Percentiles rank a stretch among this genome's conserved stretches.
phyloP scores from a whole-genome alignment of 2,888 invertebrate genomes.

The Trichogramma dendrolimi region DNA sequence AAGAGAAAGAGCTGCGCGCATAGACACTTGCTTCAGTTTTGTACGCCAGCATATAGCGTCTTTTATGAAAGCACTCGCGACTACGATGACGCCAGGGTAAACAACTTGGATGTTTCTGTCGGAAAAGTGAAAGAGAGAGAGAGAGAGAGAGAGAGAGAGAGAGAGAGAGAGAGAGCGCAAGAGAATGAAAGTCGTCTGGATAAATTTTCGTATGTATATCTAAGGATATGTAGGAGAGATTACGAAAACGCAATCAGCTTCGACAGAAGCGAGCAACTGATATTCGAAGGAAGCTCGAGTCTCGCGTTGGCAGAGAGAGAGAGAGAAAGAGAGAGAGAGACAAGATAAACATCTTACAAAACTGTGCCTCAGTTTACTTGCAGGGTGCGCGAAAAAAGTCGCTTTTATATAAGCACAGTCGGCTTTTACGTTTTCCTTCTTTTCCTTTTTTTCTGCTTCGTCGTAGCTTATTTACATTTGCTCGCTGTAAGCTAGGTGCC shows the following conservation, averaged over 20 bases:
- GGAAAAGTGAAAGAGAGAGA: background rate
- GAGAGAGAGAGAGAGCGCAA: no score
- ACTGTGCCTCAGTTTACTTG: background rate
- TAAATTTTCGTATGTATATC: background rate
- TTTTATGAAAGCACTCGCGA: slow-evolving; percentile 3
- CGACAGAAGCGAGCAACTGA: background rate
- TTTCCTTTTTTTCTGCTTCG: no score
- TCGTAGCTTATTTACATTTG: no score
- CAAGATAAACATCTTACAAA: background rate
- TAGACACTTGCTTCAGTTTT: background rate
- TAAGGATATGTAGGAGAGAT: slow-evolving; percentile 16
- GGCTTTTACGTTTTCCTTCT: no score
- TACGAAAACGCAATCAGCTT: slow-evolving; percentile 20
- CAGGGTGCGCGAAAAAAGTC: background rate
- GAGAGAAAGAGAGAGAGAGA: background rate
- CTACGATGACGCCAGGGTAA: slow-evolving; percentile 2
- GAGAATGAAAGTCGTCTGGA: background rate
- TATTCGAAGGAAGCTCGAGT: background rate
- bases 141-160: no score
- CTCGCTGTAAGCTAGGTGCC: no score
- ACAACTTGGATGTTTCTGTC: slow-evolving; percentile 9
- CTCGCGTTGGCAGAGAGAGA: background rate
- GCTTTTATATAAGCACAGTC: background rate
- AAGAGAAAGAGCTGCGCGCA: background rate
- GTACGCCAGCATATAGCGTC: background rate